phyloP scores from a whole-genome alignment of 2,888 invertebrate genomes.

The Serrognathus titanus region DNA sequence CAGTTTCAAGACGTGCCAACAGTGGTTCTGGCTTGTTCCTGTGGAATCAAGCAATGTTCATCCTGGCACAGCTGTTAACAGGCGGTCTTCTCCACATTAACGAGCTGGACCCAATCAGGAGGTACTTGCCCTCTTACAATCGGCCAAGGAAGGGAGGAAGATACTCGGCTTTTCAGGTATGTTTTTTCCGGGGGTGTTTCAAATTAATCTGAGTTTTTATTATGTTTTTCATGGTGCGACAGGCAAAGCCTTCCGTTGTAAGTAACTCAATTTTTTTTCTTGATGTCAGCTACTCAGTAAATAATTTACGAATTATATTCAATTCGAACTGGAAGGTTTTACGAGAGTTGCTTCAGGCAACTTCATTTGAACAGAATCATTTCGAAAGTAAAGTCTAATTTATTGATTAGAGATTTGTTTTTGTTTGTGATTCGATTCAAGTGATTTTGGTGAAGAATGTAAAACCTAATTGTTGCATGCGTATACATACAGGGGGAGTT shows the following conservation, averaged over 20 bases:
- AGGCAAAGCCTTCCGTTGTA: slow-evolving; percentile 62
- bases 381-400: too few relatives aligned
- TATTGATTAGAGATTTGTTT: too few relatives aligned
- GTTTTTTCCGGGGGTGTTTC: slow-evolving; percentile 12
- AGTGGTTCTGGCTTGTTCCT: slow-evolving; percentile 69
- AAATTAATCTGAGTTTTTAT: slow-evolving; percentile 21
- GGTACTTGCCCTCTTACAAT: slow-evolving; percentile 94
- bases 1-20: slow-evolving; percentile 35
- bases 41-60: slow-evolving; percentile 96
- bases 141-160: slow-evolving; percentile 86
- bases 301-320: too few relatives aligned
- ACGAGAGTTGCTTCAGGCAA: too few relatives aligned
- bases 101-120: slow-evolving; percentile 91
- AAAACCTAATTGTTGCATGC: too few relatives aligned
- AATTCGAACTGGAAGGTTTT: too few relatives aligned
- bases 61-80: slow-evolving; percentile 88
- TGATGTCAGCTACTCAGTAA: too few relatives aligned
- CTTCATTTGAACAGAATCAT: too few relatives aligned
- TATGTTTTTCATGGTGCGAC: slow-evolving; percentile 31
- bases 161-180: slow-evolving; percentile 97
- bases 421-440: too few relatives aligned
- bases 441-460: too few relatives aligned
- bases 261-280: slow-evolving; percentile 28
- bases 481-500: too few relatives aligned
- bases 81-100: slow-evolving; percentile 87